Conservation (phyloP, 1,140 invertebrate genomes). For the Charaxes varanes region DNA sequence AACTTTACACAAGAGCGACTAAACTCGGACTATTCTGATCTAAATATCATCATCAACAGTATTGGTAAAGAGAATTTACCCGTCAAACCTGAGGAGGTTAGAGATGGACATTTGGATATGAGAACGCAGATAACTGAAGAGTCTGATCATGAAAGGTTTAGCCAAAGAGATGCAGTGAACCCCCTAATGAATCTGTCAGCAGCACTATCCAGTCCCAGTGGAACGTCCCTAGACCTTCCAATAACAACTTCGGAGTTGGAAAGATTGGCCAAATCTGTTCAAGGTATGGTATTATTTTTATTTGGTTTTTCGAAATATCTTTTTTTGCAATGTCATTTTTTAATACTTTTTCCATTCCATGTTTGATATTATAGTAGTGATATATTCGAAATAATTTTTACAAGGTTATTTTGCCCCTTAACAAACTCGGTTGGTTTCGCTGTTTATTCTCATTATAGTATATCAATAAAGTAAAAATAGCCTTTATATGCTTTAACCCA, state of each 20-base stretch:
- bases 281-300: conserved; percentile 54
- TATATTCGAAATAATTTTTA: too few species aligned
- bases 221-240: conserved; percentile 50
- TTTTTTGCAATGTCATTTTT: too few species aligned
- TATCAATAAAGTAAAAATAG: too few species aligned
- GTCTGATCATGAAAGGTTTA: conserved; percentile 24
- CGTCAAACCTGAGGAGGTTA: conserved; percentile 28
- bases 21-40: conserved; percentile 47
- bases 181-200: conserved; percentile 7
- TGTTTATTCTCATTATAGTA: too few species aligned
- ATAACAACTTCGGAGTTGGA: conserved; percentile 57
- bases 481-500: too few species aligned
- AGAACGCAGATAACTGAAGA: conserved; percentile 13
- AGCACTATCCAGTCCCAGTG: conserved; percentile 38
- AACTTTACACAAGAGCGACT: conserved; percentile 38
- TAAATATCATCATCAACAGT: conserved; percentile 49
- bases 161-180: conserved; percentile 19
- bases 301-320: too few species aligned
- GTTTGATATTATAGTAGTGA: too few species aligned
- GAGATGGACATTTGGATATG: conserved; percentile 29
- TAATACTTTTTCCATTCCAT: too few species aligned
- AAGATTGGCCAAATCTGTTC: conserved; percentile 48
- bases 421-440: too few species aligned
- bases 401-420: conserved; percentile 1
- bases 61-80: conserved; percentile 51